phyloP scores from a whole-genome alignment of 1,140 invertebrate species.

The Latrodectus geometricus region DNA sequence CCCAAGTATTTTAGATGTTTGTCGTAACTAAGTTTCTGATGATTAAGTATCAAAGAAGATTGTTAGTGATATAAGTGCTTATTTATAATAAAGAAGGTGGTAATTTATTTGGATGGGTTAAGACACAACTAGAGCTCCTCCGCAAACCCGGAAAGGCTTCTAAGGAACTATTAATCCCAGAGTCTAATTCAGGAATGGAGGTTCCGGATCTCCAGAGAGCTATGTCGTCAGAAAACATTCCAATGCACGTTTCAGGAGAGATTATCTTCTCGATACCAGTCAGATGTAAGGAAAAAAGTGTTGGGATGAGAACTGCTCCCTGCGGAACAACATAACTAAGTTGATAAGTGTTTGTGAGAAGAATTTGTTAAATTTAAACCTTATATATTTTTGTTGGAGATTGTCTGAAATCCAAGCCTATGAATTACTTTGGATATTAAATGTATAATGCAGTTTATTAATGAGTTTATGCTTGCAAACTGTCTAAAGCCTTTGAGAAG shows the following conservation, averaged over 20 bases:
- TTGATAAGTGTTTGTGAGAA: not conserved
- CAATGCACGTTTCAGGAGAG: not conserved
- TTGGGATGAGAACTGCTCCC: conserved; percentile 25
- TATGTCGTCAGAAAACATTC: conserved; percentile 29
- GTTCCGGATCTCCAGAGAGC: not conserved
- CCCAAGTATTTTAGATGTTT: conserved; percentile 16
- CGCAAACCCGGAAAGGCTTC: not conserved
- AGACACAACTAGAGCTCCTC: conserved; percentile 1
- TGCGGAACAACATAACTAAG: conserved; percentile 7
- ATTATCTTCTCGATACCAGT: conserved; percentile 15
- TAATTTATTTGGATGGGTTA: conserved; percentile 19
- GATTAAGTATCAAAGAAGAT: too few species aligned
- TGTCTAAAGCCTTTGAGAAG: too few species aligned
- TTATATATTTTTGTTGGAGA: conserved; percentile 4
- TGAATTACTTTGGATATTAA: conserved; percentile 15
- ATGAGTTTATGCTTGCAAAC: not conserved
- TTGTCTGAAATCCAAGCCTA: conserved; percentile 9
- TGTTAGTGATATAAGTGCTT: too few species aligned
- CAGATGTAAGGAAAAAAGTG: not conserved
- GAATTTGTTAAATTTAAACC: conserved; percentile 5
- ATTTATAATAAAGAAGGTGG: too few species aligned
- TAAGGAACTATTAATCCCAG: too few species aligned
- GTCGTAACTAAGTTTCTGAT: too few species aligned
- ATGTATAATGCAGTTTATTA: conserved; percentile 20
- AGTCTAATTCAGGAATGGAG: not conserved